Base-by-base conservation (phyloP, 35 echinoderm and acorn worm genomes). In the Patiria miniata region DNA sequence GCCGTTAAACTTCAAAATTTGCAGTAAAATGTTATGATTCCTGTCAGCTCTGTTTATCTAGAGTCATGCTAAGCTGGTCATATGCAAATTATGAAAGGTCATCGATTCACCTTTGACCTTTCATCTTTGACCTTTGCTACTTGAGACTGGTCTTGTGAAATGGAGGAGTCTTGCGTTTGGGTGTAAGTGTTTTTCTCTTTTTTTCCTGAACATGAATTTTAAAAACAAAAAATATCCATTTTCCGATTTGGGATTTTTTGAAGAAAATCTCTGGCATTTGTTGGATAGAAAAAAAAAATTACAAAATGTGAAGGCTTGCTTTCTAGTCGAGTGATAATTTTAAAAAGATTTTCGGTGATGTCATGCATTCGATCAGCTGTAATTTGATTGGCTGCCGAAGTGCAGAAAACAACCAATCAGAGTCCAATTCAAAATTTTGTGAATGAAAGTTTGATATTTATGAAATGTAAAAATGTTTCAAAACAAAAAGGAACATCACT, bases 91-190 rank as follows among this genome's bases (percentile, higher is more conserved):
- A n/a, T n/a, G 42, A 47, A 6, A 47, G 42, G 42, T 47, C 42
- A 47, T 47, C 42, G 18, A 69, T 69, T 69, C 61, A 69, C 61
- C 61, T 69, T 69, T 60, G 57, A 60, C 57, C 57, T 1, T n/a
- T 60, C 19, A 60, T 26, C 57, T n/a, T 26, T 73, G 65, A 73
- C 65, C 65, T 60, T 10, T 21, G 19, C 19, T 73, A 47, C 65
- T 73, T 23, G 34, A 28, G 65, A 10, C 29, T 73, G 26, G 29
- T 73, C 65, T 3, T 30, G 65, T 73, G 42, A 73, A 7, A 12
- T 61, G 29, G 65, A 73, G 65, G 65, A 73, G 65, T 73, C 65
- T 73, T 23, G 26, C n/a, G 7, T 73, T 30, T 73, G 65, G 26
- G 26, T 73, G 65, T 73, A 73, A 73, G 65, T 73, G 65, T 73